Conservation (phyloP, 2,797 vertebrate species). For the Spheniscus humboldti region DNA sequence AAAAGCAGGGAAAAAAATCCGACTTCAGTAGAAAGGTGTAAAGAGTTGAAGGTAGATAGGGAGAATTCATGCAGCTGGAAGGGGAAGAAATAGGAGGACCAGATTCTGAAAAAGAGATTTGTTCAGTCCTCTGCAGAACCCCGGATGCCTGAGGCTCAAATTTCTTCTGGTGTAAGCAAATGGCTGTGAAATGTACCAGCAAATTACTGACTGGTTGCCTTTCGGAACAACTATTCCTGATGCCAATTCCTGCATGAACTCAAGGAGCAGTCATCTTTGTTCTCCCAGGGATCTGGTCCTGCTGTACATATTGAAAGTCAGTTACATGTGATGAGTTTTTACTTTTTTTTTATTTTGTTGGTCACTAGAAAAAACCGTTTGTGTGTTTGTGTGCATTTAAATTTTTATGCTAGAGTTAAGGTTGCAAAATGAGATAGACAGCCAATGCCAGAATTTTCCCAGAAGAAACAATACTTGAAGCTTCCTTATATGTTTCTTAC, state of each 20-base stretch:
- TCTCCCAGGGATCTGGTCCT: background rate
- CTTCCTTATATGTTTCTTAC: background rate
- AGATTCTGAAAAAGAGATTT: background rate
- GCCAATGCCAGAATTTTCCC: background rate
- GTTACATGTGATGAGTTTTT: background rate
- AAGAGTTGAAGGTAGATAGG: background rate
- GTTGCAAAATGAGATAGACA: background rate
- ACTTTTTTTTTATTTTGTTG: background rate
- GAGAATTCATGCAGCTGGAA: background rate
- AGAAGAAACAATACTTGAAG: background rate
- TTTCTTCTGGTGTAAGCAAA: slow-evolving; percentile 23
- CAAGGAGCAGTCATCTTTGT: background rate
- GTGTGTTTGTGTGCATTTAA: background rate
- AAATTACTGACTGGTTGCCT: background rate
- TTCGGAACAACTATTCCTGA: background rate
- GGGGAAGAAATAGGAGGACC: background rate
- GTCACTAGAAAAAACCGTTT: background rate
- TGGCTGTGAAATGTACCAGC: slow-evolving; percentile 36
- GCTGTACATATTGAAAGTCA: background rate
- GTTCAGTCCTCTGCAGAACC: background rate
- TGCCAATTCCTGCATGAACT: background rate
- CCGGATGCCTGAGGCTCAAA: background rate
- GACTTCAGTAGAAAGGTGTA: background rate
- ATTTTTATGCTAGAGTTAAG: background rate
- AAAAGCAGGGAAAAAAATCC: background rate